Percentiles rank a stretch among this genome's conserved stretches.
Conservation (phyloP, 2,888 invertebrate genomes). For the Agrochola macilenta region DNA sequence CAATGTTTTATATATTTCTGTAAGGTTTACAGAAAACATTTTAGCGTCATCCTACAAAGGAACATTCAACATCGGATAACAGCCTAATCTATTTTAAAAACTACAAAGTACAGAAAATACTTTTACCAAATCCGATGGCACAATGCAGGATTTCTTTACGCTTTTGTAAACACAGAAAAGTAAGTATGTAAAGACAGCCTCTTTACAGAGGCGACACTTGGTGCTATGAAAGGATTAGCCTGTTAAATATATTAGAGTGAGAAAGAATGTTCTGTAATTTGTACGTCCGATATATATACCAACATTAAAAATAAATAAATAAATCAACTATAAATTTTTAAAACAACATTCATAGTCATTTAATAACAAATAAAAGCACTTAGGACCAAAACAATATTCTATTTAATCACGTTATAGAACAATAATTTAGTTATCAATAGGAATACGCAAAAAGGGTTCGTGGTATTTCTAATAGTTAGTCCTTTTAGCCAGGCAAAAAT, state of each 20-base stretch:
- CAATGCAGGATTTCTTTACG: neutral
- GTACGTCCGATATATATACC: neutral
- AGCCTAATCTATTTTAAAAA: neutral
- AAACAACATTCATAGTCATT: slow-evolving; percentile 1
- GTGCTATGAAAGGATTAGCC: neutral
- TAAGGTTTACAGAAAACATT: neutral
- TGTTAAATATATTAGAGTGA: neutral
- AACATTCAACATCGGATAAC: neutral
- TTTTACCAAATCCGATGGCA: neutral
- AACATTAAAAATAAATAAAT: neutral
- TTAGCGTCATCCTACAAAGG: neutral
- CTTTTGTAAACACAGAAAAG: slow-evolving; percentile 6
- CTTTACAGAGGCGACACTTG: neutral
- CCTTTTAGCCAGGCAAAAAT: neutral
- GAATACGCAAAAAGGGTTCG: neutral
- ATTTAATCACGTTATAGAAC: neutral
- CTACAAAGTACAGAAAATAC: neutral
- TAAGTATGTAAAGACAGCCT: neutral
- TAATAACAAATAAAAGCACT: slow-evolving; percentile 15
- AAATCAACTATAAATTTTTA: neutral
- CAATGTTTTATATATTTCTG: no score
- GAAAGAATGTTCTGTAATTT: neutral
- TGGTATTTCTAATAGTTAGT: neutral
- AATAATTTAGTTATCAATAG: slow-evolving; percentile 1
- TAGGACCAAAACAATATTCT: slow-evolving; percentile 9